A percentile compares a stretch with the other conserved stretches of the same genome.
Evolutionary conservation across 2,113 vertebrate genomes (phyloP).

Genomic region (Dasyprocta punctata): DNA sequence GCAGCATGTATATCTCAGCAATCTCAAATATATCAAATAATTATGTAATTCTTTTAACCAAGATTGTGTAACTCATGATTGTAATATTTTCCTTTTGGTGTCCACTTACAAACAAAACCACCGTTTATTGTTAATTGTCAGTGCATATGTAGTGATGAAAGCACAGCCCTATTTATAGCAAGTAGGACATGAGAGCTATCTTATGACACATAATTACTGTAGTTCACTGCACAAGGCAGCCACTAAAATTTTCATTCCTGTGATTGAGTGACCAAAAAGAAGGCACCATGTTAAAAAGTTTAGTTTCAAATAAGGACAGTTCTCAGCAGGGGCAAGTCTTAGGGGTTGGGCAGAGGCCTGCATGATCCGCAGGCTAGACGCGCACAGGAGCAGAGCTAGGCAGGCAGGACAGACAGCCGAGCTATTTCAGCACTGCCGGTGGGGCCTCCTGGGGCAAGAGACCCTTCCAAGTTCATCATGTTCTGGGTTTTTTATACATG

Average conservation of each 20-base stretch:
- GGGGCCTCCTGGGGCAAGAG: neutral
- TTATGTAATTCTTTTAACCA: constrained; percentile 16
- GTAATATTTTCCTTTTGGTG: neutral
- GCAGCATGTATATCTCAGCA: neutral
- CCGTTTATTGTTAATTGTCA: constrained; percentile 39
- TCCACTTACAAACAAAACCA: neutral
- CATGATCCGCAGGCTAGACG: neutral
- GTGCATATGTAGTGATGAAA: neutral
- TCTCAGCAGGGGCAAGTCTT: neutral
- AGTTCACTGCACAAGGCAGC: neutral
- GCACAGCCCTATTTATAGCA: neutral
- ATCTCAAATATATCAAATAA: constrained; percentile 7
- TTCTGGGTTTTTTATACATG: neutral
- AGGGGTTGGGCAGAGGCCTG: neutral
- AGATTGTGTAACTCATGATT: neutral
- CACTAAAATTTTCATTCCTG: neutral
- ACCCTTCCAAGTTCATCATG: neutral
- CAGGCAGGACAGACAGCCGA: neutral
- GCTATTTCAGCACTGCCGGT: neutral
- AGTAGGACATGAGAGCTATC: neutral
- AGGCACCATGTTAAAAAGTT: neutral
- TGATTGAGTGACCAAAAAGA: neutral
- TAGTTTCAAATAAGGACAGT: neutral
- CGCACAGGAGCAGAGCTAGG: neutral
- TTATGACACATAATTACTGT: neutral